Evolutionary conservation across 2,888 invertebrate genomes (phyloP).

Genomic region (Rhagophthalmus giganteus): DNA sequence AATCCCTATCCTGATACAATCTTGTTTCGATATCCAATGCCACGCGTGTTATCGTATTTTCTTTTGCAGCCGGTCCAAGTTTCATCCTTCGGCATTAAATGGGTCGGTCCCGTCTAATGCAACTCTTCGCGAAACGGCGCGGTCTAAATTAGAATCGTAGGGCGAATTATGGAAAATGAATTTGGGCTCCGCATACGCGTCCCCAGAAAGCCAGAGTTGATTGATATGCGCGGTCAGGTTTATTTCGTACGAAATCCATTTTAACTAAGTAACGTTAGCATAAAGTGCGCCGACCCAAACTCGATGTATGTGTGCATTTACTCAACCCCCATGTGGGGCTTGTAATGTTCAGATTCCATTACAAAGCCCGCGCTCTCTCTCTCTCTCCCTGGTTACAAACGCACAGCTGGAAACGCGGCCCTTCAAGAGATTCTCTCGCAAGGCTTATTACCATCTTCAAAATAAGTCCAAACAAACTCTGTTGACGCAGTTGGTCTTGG

Average conservation of each 20-base stretch:
- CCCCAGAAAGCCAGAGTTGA: conserved; percentile 3
- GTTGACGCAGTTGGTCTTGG: conserved; percentile 48
- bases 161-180: background rate
- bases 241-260: conserved; percentile 35
- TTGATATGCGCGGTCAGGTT: conserved; percentile 40
- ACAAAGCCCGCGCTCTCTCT: too few relatives aligned
- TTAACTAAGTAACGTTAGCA: conserved; percentile 32
- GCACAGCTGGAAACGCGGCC: conserved; percentile 38
- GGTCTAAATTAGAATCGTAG: background rate
- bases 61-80: background rate
- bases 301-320: conserved; percentile 32
- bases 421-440: conserved; percentile 39
- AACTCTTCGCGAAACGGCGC: too few relatives aligned
- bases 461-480: conserved; percentile 49
- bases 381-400: conserved; percentile 35
- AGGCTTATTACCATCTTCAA: conserved; percentile 45
- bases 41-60: background rate
- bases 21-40: background rate
- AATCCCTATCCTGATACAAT: background rate
- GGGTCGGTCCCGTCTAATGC: too few relatives aligned
- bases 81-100: too few relatives aligned
- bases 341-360: conserved; percentile 47
- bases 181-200: background rate
- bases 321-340: conserved; percentile 40
- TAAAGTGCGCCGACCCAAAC: conserved; percentile 22